These are phyloP conservation scores for Chaenocephalus aceratus DNA, from an alignment of 2,113 vertebrate genomes.

Conservation along the genomic window DNA sequence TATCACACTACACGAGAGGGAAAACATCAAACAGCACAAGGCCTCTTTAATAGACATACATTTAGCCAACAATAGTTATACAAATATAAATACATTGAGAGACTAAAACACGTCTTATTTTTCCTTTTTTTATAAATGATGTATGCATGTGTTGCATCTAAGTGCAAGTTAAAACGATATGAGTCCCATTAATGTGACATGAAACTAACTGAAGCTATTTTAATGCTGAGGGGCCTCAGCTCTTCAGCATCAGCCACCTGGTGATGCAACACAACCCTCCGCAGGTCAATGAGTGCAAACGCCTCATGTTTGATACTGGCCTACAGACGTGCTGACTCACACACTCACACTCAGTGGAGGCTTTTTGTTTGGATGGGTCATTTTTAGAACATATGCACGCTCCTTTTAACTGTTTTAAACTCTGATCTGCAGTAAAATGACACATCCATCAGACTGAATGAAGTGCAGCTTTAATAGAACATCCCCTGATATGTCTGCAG, in stretches of 20 bases:
- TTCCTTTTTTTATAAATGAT: neutral
- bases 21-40: too few species aligned
- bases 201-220: too few species aligned
- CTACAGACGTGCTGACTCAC: neutral
- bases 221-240: neutral
- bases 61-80: neutral
- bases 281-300: neutral
- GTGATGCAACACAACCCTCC: slow-evolving; percentile 19
- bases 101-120: neutral
- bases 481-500: slow-evolving; percentile 8
- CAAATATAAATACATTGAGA: neutral
- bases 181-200: neutral
- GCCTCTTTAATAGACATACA: neutral
- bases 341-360: neutral
- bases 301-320: neutral
- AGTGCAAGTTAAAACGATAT: neutral
- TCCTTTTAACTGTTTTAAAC: neutral
- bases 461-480: slow-evolving; percentile 32
- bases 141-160: neutral
- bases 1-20: too few species aligned
- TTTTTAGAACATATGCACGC: neutral
- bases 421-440: neutral
- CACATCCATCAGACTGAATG: slow-evolving; percentile 16
- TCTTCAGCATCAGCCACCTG: slow-evolving; percentile 24
- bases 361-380: neutral